These are phyloP conservation scores for Ageneiosus marmoratus DNA, from an alignment of 2,113 vertebrate species.

Conservation along the genomic window DNA sequence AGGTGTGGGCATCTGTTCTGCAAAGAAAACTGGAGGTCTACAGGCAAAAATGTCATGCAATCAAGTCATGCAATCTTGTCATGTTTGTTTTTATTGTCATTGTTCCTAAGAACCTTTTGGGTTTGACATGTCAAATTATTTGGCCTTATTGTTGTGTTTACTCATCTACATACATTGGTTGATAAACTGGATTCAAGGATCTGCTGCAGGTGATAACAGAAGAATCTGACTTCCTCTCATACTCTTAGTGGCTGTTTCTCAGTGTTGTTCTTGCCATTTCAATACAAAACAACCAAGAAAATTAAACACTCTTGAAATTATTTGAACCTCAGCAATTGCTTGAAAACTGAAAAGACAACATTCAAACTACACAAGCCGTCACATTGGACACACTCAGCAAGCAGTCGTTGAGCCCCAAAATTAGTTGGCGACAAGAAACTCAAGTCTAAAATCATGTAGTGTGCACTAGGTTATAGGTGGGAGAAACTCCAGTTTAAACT, in stretches of 20 bases:
- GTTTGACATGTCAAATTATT: background rate
- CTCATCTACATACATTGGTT: background rate
- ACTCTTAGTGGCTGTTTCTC: background rate
- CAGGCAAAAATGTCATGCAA: background rate
- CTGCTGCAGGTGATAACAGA: background rate
- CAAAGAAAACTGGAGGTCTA: too few species aligned
- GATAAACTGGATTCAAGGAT: background rate
- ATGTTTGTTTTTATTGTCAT: background rate
- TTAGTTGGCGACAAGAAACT: background rate
- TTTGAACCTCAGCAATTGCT: background rate
- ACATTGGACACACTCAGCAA: background rate
- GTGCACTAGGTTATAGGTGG: background rate
- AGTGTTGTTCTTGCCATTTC: background rate
- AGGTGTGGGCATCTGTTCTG: background rate
- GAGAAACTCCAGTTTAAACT: constrained; percentile 34
- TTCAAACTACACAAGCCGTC: background rate
- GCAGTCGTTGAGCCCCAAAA: background rate
- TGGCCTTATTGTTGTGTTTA: background rate
- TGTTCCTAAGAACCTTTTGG: background rate
- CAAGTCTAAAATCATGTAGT: background rate
- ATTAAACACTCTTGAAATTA: background rate
- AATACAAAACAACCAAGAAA: background rate
- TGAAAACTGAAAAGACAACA: background rate
- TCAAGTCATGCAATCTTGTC: background rate
- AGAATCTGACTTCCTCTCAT: background rate